phyloP scores from a whole-genome alignment of 2,888 invertebrate genomes.

The Tinea semifulvella region DNA sequence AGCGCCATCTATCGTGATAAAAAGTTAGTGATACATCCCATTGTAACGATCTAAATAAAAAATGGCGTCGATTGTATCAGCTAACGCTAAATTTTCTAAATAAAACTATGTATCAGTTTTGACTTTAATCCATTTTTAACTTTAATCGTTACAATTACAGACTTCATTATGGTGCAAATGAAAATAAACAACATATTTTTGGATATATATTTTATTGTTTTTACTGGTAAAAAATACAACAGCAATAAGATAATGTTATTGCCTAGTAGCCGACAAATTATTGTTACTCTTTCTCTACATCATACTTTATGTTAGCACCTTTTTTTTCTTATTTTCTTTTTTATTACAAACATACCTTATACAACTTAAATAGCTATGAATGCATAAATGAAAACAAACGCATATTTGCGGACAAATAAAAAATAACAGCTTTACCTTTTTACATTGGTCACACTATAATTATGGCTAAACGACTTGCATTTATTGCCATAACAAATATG shows the following conservation, averaged over 20 bases:
- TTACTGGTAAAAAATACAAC: conserved; percentile 53
- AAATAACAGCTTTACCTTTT: conserved; percentile 37
- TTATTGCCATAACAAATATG: neutral
- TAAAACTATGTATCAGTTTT: too few species aligned
- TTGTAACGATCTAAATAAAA: too few species aligned
- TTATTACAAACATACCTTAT: conserved; percentile 47
- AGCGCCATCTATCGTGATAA: too few species aligned
- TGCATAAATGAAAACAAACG: conserved; percentile 36
- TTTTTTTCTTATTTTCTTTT: conserved; percentile 39
- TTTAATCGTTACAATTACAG: too few species aligned
- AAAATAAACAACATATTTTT: too few species aligned
- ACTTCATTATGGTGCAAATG: neutral
- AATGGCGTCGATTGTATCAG: too few species aligned
- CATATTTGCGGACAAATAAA: conserved; percentile 23
- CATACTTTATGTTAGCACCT: conserved; percentile 53
- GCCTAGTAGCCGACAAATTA: conserved; percentile 36
- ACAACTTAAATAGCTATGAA: conserved; percentile 51
- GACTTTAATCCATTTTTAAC: neutral
- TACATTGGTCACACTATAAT: conserved; percentile 40
- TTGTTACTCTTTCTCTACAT: neutral
- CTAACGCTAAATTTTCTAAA: too few species aligned
- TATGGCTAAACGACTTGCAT: conserved; percentile 10
- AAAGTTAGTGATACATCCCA: too few species aligned
- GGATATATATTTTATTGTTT: conserved; percentile 38
- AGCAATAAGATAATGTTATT: conserved; percentile 43